These are phyloP conservation scores for Liasis olivaceus DNA, from an alignment of 2,797 vertebrate species.

Conservation along the genomic window DNA sequence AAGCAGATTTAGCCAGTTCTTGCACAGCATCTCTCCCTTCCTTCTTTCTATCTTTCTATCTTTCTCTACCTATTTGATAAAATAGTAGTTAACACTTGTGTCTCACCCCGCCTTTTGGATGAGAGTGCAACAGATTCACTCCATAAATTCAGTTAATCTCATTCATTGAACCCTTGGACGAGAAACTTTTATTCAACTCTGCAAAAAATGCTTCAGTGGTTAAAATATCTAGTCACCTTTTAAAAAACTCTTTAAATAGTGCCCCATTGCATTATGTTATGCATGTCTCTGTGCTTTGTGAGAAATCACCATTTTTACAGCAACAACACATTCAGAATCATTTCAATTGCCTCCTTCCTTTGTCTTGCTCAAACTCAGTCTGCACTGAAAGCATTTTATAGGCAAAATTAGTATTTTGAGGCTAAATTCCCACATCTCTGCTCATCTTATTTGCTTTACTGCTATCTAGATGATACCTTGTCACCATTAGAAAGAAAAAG, in stretches of 20 bases:
- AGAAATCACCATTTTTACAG: background rate
- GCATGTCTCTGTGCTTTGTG: background rate
- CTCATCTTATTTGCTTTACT: background rate
- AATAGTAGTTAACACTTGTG: background rate
- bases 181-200: background rate
- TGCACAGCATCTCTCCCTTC: too few species aligned
- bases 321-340: background rate
- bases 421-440: background rate
- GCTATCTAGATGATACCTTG: background rate
- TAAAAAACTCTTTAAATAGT: background rate
- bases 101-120: background rate
- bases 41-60: background rate
- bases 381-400: background rate
- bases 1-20: background rate
- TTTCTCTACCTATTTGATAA: background rate
- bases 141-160: background rate
- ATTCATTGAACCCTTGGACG: background rate
- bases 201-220: background rate
- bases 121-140: background rate
- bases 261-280: background rate
- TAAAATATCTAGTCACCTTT: background rate
- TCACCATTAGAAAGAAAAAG: background rate
- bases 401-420: background rate
- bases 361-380: background rate
- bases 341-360: background rate